Percentiles rank a stretch among this genome's conserved stretches.
Conservation (phyloP, 2,888 invertebrate species). For the Tuberolachnus salignus region DNA sequence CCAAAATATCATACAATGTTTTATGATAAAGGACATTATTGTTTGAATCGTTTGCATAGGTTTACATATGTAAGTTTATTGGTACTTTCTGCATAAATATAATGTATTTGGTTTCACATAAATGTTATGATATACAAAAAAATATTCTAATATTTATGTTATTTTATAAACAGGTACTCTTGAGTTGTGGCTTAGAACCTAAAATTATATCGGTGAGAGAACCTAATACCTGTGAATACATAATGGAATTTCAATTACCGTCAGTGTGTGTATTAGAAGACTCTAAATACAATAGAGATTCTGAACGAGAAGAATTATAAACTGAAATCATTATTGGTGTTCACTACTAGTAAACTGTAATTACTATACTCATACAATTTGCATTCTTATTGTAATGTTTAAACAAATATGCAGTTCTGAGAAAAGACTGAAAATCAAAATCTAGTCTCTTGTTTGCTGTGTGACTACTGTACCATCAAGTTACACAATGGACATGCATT, state of each 20-base stretch:
- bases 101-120: not conserved
- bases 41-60: slow-evolving; percentile 98
- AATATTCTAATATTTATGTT: not conserved
- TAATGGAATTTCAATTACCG: slow-evolving; percentile 87
- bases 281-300: not conserved
- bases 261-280: slow-evolving; percentile 73
- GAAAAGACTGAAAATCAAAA: no score
- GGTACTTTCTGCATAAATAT: not conserved
- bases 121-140: not conserved
- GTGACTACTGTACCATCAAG: no score
- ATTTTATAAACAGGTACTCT: slow-evolving; percentile 64
- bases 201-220: slow-evolving; percentile 85
- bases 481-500: no score
- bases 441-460: no score
- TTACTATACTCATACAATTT: not conserved
- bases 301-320: slow-evolving; percentile 32
- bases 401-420: no score
- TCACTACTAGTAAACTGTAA: no score
- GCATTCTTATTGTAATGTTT: not conserved
- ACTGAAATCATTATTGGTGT: no score
- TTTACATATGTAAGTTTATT: slow-evolving; percentile 73
- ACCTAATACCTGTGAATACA: slow-evolving; percentile 96
- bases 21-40: slow-evolving; percentile 87
- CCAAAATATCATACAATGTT: slow-evolving; percentile 83
- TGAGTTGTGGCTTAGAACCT: slow-evolving; percentile 88